Evolutionary conservation across 2,113 vertebrate species (phyloP), one percentile per base, ranked within the genome.

Genomic region (Trematocara stigmaticum): DNA sequence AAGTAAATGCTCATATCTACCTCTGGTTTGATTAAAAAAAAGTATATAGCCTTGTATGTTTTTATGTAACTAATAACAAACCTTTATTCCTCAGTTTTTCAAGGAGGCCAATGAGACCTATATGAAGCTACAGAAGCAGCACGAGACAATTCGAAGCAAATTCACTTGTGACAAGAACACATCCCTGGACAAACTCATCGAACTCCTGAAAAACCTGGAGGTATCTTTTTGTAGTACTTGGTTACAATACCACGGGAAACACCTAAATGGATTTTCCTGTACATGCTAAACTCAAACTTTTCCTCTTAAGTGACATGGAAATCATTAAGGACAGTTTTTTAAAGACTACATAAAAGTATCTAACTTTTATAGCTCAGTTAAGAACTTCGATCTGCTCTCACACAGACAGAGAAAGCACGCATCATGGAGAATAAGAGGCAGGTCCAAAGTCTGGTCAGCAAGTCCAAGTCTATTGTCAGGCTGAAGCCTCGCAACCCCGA

Each of bases 401-500:
- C 49, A 74, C 95, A 99, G 99, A 97, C 91, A 91, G 98, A 99
- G 85, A 97, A 97, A 86, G 98, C 98, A 87, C 97, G 95, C 84
- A 97, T 99, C 80, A 93, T 97, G 59, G 98, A 99, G 88, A 98
- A 98, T 78, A 99, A 97, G 91, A 97, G 98, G 79, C 98, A 98
- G 92, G 98, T 99, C 74, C 97, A 98, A 88, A 98, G 96, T 84
- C 91, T 99, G 96, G 97, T 98, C 69, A 99, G 94, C 92, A 99
- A 99, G 87, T 98, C 99, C 10, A 99, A 97, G 96, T 96, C 93
- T 92, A 98, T 99, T 4, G 97, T 99, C 78, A 96, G 97, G 84
- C 96, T 99, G 92, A 99, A 97, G 78, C 98, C 98, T 4, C 97
- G 99, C 13, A 98, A 99, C 95, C 97, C 98, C 0, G 98, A 98